Percentiles rank a stretch among this genome's conserved stretches.
These are phyloP conservation scores for Geodia barretti DNA, from an alignment of 37 sponge, comb jelly and placozoan species.

Conservation along the genomic window DNA sequence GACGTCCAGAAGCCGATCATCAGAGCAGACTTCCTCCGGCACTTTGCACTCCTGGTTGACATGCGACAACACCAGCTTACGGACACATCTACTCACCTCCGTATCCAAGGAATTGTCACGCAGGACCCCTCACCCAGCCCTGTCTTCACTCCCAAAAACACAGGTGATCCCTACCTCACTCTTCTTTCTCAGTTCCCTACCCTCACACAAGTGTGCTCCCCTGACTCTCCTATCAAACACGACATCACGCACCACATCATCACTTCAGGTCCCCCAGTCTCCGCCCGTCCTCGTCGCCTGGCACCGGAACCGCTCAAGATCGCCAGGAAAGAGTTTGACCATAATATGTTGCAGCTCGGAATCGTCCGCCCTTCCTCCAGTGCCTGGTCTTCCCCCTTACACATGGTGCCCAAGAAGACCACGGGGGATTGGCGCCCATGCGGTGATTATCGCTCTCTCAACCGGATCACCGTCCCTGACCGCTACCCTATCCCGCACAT, in stretches of 20 bases:
- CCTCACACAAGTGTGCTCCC: neutral
- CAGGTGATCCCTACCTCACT: neutral
- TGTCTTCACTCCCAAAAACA: slow-evolving; percentile 15
- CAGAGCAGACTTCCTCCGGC: slow-evolving; percentile 59
- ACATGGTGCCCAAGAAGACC: slow-evolving; percentile 29
- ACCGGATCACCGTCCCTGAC: slow-evolving; percentile 22
- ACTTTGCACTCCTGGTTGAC: slow-evolving; percentile 59
- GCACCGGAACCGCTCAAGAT: slow-evolving; percentile 35
- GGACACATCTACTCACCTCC: slow-evolving; percentile 41
- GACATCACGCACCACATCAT: slow-evolving; percentile 40
- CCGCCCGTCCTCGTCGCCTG: slow-evolving; percentile 42
- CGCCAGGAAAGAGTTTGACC: slow-evolving; percentile 42
- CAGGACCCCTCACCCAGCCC: slow-evolving; percentile 15
- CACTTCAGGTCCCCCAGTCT: slow-evolving; percentile 51
- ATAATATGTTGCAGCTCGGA: slow-evolving; percentile 48
- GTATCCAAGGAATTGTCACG: slow-evolving; percentile 28
- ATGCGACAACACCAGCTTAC: slow-evolving; percentile 28
- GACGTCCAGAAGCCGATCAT: slow-evolving; percentile 67
- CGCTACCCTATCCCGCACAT: slow-evolving; percentile 26
- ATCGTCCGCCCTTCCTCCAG: slow-evolving; percentile 53
- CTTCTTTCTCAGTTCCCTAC: slow-evolving; percentile 22
- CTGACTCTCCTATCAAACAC: slow-evolving; percentile 3
- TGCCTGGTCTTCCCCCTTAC: slow-evolving; percentile 47
- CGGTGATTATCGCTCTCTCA: slow-evolving; percentile 27
- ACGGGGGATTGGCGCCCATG: slow-evolving; percentile 25